Conservation (phyloP, 2,888 invertebrate species). For the Megastigmus dorsalis region DNA sequence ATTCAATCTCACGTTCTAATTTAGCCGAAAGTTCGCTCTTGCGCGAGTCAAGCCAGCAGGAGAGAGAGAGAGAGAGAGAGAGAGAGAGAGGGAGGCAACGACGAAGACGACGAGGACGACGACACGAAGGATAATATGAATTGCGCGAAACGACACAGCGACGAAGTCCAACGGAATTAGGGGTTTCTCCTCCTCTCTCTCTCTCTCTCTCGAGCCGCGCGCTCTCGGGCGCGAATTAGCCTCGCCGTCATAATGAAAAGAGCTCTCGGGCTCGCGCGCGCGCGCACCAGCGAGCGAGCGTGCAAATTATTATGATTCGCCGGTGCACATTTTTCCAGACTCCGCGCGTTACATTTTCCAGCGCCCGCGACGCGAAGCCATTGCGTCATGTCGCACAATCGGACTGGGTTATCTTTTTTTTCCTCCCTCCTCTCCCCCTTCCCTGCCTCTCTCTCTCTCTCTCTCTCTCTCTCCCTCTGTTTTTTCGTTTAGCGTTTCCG, state of each 20-base stretch:
- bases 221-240: slow-evolving; percentile 8
- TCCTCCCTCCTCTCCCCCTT: neutral
- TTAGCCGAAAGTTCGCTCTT: slow-evolving; percentile 8
- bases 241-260: slow-evolving; percentile 32
- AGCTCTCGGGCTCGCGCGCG: neutral
- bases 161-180: slow-evolving; percentile 2
- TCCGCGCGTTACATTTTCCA: slow-evolving; percentile 49
- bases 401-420: slow-evolving; percentile 33
- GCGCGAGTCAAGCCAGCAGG: too few relatives aligned
- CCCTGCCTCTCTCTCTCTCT: slow-evolving; percentile 2
- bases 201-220: neutral
- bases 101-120: neutral
- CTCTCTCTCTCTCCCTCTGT: neutral
- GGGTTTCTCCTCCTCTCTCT: neutral
- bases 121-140: neutral
- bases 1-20: slow-evolving; percentile 28
- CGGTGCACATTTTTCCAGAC: slow-evolving; percentile 35
- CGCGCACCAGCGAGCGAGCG: neutral
- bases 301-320: slow-evolving; percentile 41
- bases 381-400: slow-evolving; percentile 39
- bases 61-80: too few relatives aligned
- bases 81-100: too few relatives aligned
- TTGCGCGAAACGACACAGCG: too few relatives aligned
- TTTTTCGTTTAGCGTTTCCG: slow-evolving; percentile 15
- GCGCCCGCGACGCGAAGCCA: neutral